Conservation (phyloP, 2,797 vertebrate genomes). For the Rhadinocentrus ornatus region DNA sequence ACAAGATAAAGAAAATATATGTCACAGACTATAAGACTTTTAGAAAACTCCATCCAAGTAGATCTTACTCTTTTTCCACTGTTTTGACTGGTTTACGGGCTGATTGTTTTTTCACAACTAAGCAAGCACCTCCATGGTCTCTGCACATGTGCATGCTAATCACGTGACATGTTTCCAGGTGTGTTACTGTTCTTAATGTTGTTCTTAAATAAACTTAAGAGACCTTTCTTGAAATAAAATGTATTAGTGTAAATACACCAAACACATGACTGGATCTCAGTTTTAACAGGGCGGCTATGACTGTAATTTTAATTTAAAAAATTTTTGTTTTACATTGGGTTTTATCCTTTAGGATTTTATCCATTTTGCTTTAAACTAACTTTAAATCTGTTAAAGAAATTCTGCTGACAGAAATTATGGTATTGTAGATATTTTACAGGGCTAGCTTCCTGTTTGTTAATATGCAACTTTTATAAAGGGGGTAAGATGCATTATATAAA, state of each 20-base stretch:
- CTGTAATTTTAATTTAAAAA: background rate
- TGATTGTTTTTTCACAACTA: too few relatives aligned
- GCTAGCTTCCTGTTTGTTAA: background rate
- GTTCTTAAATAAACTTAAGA: background rate
- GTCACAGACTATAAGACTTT: too few relatives aligned
- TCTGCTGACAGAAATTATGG: background rate
- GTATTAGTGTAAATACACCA: background rate
- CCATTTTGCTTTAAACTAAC: background rate
- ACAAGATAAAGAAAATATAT: too few relatives aligned
- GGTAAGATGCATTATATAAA: too few relatives aligned
- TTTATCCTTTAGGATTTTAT: background rate
- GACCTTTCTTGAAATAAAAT: background rate
- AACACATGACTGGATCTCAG: background rate
- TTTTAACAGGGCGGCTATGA: background rate
- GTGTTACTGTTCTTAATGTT: background rate
- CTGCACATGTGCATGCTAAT: background rate
- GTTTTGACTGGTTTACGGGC: too few relatives aligned
- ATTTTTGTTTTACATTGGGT: background rate
- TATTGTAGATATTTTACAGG: background rate
- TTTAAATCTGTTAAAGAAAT: background rate
- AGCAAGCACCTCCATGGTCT: too few relatives aligned
- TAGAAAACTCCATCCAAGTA: too few relatives aligned
- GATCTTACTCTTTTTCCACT: too few relatives aligned
- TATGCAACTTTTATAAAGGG: background rate
- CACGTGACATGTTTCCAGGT: background rate